Evolutionary conservation across 37 sponge, comb jelly and placozoan genomes (phyloP).

Genomic region (Hexactinellida sp.): DNA sequence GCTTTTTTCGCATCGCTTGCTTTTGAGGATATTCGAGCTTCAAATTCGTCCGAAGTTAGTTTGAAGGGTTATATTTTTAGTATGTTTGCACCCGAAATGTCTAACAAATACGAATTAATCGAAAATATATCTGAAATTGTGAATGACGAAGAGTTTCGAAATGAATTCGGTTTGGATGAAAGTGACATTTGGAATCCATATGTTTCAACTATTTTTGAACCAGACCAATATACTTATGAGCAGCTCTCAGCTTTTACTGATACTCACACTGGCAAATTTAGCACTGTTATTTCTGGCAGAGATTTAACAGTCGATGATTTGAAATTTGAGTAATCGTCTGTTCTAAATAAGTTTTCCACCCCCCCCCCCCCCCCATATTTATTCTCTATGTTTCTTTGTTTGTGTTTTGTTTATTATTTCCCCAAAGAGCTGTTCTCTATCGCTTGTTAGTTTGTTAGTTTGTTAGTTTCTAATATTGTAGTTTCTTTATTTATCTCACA

Average conservation of each 20-base stretch:
- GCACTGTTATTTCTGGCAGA: conserved; percentile 7
- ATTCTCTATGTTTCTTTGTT: too few relatives aligned
- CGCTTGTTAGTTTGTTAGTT: too few relatives aligned
- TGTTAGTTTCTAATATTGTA: too few relatives aligned
- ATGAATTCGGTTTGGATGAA: background rate
- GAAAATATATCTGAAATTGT: background rate
- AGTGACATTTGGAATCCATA: background rate
- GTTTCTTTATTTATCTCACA: too few relatives aligned
- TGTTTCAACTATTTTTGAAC: background rate
- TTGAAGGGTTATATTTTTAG: background rate
- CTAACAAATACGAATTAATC: background rate
- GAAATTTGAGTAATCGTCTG: too few relatives aligned
- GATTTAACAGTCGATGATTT: background rate
- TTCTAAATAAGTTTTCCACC: too few relatives aligned
- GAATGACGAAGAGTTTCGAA: background rate
- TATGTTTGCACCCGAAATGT: background rate
- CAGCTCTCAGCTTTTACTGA: background rate
- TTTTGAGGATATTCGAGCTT: background rate
- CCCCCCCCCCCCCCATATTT: too few relatives aligned
- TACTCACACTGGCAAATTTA: background rate
- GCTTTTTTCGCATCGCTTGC: background rate
- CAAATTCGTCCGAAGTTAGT: background rate
- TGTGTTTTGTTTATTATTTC: background rate
- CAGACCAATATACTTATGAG: background rate
- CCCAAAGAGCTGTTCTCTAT: too few relatives aligned